phyloP scores from a whole-genome alignment of 2,797 vertebrate species.

The Liparis tanakae region DNA sequence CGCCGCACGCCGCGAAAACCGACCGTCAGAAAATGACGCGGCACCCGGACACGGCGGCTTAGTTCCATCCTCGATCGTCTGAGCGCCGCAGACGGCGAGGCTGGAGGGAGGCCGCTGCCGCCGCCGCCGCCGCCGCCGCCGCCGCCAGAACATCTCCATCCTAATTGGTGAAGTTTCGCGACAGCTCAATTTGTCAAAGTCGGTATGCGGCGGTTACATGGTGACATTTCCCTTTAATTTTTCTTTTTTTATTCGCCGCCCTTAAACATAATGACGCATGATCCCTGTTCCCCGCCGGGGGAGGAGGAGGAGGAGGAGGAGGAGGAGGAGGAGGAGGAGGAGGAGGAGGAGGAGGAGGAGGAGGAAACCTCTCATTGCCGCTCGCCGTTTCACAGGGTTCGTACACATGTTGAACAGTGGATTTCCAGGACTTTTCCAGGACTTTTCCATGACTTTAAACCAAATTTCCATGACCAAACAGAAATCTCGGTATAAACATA shows the following conservation, averaged over 20 bases:
- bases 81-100: conserved; percentile 31
- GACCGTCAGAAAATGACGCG: no score
- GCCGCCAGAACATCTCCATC: conserved; percentile 45
- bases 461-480: no score
- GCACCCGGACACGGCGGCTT: conserved; percentile 10
- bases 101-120: conserved; percentile 25
- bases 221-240: conserved; percentile 35
- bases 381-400: no score
- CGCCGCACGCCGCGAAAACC: no score
- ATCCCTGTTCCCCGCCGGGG: conserved; percentile 46
- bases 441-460: no score
- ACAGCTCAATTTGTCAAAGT: conserved; percentile 64
- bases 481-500: no score
- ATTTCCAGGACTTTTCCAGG: no score
- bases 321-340: conserved; percentile 43
- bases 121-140: conserved; percentile 34
- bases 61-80: conserved; percentile 48
- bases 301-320: conserved; percentile 43
- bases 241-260: conserved; percentile 37
- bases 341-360: no score
- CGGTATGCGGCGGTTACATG: conserved; percentile 17
- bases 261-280: conserved; percentile 56
- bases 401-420: no score
- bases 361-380: conserved; percentile 38
- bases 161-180: conserved; percentile 46